phyloP scores from a whole-genome alignment of 1,140 invertebrate species.

The Aphelenchoides avenae region DNA sequence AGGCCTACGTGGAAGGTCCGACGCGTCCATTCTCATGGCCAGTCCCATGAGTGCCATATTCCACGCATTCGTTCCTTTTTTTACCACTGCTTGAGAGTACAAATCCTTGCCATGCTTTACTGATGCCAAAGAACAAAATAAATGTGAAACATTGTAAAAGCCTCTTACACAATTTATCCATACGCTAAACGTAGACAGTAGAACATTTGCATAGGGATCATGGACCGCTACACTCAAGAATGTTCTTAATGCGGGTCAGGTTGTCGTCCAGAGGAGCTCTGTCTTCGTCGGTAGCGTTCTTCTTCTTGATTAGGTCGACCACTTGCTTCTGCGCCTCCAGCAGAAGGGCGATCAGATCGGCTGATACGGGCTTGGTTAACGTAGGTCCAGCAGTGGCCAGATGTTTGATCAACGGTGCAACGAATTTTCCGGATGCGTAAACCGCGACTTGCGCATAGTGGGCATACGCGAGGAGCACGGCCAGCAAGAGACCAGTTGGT shows the following conservation, averaged over 20 bases:
- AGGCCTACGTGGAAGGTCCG: no score
- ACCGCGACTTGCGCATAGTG: conserved; percentile 2
- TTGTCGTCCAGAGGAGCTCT: conserved; percentile 12
- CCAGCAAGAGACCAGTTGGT: conserved; percentile 16
- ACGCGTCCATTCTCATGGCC: no score
- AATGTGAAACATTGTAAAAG: no score
- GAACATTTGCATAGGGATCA: no score
- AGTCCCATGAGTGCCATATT: no score
- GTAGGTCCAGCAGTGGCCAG: conserved; percentile 6
- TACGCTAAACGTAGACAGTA: no score
- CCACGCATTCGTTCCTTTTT: no score
- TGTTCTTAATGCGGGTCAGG: neutral
- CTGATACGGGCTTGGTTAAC: neutral
- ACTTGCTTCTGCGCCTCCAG: conserved; percentile 16
- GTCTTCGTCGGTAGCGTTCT: conserved; percentile 12
- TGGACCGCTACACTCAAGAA: no score
- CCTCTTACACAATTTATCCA: no score
- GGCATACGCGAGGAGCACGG: conserved; percentile 10
- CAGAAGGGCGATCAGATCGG: conserved; percentile 1
- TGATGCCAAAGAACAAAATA: no score
- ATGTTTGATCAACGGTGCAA: conserved; percentile 17
- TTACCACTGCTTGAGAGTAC: no score
- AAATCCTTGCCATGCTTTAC: no score
- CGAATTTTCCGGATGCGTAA: conserved; percentile 21
- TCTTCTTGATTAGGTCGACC: conserved; percentile 14